phyloP scores from a whole-genome alignment of 2,888 invertebrate genomes.

The Podotricha telesiphe region DNA sequence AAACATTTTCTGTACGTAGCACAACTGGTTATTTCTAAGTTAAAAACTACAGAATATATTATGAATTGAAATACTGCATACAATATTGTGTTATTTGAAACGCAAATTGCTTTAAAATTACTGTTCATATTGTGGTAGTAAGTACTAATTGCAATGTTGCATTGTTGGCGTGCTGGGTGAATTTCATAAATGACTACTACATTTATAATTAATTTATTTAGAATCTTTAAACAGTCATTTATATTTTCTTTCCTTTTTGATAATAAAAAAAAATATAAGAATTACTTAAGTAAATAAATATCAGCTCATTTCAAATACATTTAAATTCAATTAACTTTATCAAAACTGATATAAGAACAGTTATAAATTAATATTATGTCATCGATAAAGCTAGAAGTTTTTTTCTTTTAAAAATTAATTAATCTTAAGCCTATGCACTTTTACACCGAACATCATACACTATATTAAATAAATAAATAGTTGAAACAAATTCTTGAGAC shows the following conservation, averaged over 20 bases:
- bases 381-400: background rate
- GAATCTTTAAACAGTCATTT: background rate
- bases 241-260: background rate
- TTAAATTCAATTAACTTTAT: background rate
- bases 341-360: background rate
- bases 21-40: background rate
- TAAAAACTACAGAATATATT: constrained; percentile 2
- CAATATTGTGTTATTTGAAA: constrained; percentile 4
- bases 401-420: background rate
- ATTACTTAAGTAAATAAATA: background rate
- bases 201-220: background rate
- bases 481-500: background rate
- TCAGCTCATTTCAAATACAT: background rate
- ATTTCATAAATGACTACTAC: constrained; percentile 4
- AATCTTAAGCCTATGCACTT: background rate
- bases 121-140: background rate
- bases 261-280: too few relatives aligned
- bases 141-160: constrained; percentile 17
- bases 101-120: constrained; percentile 16
- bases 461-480: background rate
- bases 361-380: background rate
- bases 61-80: background rate
- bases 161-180: constrained; percentile 21
- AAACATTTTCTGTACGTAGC: background rate
- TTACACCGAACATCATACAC: background rate